phyloP scores from a whole-genome alignment of 2,113 vertebrate genomes.

The Aegotheles bennettii region DNA sequence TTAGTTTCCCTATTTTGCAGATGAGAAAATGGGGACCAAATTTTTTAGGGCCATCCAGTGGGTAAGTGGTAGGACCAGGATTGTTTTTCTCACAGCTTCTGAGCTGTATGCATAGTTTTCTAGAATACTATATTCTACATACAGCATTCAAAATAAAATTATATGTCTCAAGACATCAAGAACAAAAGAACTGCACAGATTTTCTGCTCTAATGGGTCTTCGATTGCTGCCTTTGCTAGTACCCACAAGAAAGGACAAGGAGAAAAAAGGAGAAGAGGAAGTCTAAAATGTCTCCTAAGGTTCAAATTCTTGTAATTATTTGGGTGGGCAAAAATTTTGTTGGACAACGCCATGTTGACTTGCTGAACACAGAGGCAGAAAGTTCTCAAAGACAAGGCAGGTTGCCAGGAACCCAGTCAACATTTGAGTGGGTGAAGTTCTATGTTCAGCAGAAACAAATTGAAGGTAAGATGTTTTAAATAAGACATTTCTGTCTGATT shows the following conservation, averaged over 20 bases:
- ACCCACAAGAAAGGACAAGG: background rate
- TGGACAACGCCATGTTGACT: background rate
- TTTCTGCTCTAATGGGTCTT: background rate
- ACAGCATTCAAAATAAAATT: background rate
- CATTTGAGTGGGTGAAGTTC: background rate
- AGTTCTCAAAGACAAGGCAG: background rate
- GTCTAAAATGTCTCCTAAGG: background rate
- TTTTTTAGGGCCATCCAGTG: background rate
- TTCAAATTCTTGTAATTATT: background rate
- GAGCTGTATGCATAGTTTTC: background rate
- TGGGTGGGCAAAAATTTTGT: background rate
- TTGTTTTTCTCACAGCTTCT: background rate
- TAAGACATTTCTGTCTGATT: background rate
- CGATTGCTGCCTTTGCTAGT: background rate
- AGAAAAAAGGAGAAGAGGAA: fast-evolving
- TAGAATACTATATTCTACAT: background rate
- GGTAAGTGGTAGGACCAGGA: background rate
- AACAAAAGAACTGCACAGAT: background rate
- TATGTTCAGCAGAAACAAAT: background rate
- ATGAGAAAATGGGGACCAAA: background rate
- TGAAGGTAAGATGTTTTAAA: background rate
- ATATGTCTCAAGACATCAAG: background rate
- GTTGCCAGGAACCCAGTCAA: background rate
- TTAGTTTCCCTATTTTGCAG: background rate
- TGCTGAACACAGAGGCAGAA: background rate